Evolutionary conservation across 2,888 invertebrate species (phyloP).

Genomic region (Carpatolechia fugitivella): DNA sequence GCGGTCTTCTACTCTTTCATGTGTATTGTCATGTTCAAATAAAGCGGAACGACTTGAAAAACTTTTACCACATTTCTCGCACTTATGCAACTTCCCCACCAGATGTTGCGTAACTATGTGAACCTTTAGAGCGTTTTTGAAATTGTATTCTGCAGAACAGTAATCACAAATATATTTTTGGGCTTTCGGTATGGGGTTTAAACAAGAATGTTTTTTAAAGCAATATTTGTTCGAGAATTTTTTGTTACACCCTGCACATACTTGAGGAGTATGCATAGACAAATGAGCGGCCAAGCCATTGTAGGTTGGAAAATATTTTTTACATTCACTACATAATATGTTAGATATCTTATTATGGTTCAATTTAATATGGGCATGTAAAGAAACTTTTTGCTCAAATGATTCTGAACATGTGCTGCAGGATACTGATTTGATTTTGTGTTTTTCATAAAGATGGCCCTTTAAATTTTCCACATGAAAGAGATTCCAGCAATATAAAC

Average conservation of each 20-base stretch:
- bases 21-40: conserved; percentile 43
- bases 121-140: conserved; percentile 30
- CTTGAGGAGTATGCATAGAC: conserved; percentile 30
- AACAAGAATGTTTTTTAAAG: conserved; percentile 37
- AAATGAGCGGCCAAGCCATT: conserved; percentile 33
- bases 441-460: conserved; percentile 28
- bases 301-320: conserved; percentile 29
- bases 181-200: conserved; percentile 5
- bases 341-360: conserved; percentile 3
- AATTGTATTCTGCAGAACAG: conserved; percentile 36
- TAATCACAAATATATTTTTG: conserved; percentile 43
- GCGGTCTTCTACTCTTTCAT: conserved; percentile 39
- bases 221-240: conserved; percentile 41
- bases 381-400: conserved; percentile 24
- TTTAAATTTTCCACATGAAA: conserved; percentile 28
- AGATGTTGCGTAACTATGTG: conserved; percentile 41
- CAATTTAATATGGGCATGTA: background rate
- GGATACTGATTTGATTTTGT: conserved; percentile 25
- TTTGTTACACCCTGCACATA: conserved; percentile 37
- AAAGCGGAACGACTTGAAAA: conserved; percentile 36
- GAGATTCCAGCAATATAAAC: conserved; percentile 35
- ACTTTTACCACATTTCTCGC: conserved; percentile 47
- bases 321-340: conserved; percentile 38
- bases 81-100: conserved; percentile 31
- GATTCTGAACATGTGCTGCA: conserved; percentile 37